These are phyloP conservation scores for Nymphicus hollandicus DNA, from an alignment of 2,113 vertebrate genomes.

Conservation along the genomic window DNA sequence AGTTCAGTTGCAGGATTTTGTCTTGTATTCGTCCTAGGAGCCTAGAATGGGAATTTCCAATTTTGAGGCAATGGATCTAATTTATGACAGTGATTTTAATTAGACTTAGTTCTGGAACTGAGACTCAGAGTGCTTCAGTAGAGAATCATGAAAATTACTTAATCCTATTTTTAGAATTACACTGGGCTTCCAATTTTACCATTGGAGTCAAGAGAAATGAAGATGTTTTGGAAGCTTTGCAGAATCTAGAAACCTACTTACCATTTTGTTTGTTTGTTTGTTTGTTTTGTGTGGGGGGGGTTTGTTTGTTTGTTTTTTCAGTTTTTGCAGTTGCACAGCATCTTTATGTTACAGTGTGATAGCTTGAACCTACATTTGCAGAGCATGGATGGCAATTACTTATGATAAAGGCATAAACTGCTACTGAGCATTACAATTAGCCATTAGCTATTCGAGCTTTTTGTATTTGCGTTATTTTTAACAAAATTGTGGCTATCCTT, in stretches of 20 bases:
- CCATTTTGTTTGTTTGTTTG: not conserved
- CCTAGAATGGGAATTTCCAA: not conserved
- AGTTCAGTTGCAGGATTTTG: not conserved
- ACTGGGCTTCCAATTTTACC: not conserved
- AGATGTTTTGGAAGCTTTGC: not conserved
- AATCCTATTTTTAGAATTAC: not conserved
- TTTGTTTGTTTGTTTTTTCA: not conserved
- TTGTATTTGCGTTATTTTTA: not conserved
- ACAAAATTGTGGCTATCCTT: not conserved
- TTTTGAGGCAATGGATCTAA: not conserved
- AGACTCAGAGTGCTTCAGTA: not conserved
- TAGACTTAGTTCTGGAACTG: not conserved
- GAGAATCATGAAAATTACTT: not conserved
- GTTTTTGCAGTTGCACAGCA: not conserved
- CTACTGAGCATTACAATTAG: not conserved
- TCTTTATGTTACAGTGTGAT: not conserved
- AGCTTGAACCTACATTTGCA: not conserved
- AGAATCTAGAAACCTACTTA: not conserved
- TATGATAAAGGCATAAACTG: not conserved
- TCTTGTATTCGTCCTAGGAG: not conserved
- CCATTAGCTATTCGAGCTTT: not conserved
- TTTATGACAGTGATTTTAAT: not conserved
- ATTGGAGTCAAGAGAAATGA: not conserved
- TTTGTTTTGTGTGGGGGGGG: not conserved
- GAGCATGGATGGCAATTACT: not conserved